Percentiles rank a stretch among this genome's conserved stretches.
Conservation (phyloP, 2,113 vertebrate species). For the Tetrax tetrax region DNA sequence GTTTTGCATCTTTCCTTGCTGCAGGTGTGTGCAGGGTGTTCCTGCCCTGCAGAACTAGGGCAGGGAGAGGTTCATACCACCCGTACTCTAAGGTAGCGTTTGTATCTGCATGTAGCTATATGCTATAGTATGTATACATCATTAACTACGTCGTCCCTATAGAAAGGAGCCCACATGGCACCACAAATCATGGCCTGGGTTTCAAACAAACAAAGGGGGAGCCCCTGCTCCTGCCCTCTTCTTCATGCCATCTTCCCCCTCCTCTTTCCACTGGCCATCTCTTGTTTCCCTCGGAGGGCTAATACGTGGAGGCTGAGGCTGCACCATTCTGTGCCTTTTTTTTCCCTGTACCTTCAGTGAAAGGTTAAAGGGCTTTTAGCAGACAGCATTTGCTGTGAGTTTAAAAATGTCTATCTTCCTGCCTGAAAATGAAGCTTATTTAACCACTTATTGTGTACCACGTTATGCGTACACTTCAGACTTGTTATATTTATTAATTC, state of each 20-base stretch:
- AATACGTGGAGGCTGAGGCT: not conserved
- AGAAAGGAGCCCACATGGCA: not conserved
- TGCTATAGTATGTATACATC: not conserved
- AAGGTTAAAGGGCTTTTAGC: not conserved
- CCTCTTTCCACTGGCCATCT: not conserved
- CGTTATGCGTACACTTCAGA: rapidly evolving
- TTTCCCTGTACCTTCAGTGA: not conserved
- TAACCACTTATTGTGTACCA: rapidly evolving
- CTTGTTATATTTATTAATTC: not conserved
- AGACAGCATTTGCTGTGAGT: not conserved
- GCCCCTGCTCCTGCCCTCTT: not conserved
- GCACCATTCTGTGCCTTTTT: not conserved
- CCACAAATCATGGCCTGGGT: not conserved
- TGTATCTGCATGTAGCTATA: not conserved
- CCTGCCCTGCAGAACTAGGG: not conserved
- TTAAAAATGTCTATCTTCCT: not conserved
- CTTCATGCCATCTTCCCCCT: not conserved
- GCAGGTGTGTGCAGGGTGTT: not conserved
- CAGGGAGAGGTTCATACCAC: not conserved
- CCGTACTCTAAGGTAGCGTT: not conserved
- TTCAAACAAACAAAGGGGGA: not conserved
- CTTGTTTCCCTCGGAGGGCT: not conserved
- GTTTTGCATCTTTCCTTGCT: not conserved
- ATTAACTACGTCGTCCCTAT: not conserved
- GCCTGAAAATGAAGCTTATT: not conserved